These are phyloP conservation scores for Drosophila sp. DNA, from an alignment of 1,140 invertebrate species.

Conservation along the genomic window DNA sequence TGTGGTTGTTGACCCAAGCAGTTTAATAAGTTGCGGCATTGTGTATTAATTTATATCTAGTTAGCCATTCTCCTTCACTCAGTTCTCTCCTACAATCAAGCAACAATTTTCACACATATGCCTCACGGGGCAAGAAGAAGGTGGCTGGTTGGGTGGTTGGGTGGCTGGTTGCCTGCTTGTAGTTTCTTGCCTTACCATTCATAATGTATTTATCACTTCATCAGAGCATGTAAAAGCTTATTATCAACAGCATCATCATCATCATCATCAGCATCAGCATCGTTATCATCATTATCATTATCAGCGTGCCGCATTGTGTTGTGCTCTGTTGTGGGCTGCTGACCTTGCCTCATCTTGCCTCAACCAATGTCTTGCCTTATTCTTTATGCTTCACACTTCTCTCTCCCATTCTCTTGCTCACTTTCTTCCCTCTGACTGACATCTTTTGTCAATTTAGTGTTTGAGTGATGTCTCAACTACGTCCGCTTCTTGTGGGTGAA, in stretches of 20 bases:
- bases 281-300: slow-evolving; percentile 13
- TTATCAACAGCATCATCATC: slow-evolving; percentile 41
- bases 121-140: background rate
- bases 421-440: slow-evolving; percentile 22
- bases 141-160: background rate
- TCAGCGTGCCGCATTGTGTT: slow-evolving; percentile 39
- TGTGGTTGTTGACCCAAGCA: slow-evolving; percentile 67
- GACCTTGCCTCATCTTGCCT: slow-evolving; percentile 53
- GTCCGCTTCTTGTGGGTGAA: slow-evolving; percentile 10
- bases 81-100: background rate
- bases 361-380: background rate
- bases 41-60: slow-evolving; percentile 72
- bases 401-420: background rate
- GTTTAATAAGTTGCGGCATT: slow-evolving; percentile 75
- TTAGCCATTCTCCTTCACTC: slow-evolving; percentile 39
- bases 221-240: slow-evolving; percentile 68
- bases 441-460: slow-evolving; percentile 71
- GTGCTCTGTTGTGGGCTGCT: slow-evolving; percentile 19
- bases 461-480: slow-evolving; percentile 58
- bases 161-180: slow-evolving; percentile 13
- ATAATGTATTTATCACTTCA: slow-evolving; percentile 80
- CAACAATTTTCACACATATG: slow-evolving; percentile 17
- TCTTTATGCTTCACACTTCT: background rate
- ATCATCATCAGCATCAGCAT: slow-evolving; percentile 8
- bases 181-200: slow-evolving; percentile 42